Conservation (phyloP, 1,140 invertebrate species). For the Drosophila orena region DNA sequence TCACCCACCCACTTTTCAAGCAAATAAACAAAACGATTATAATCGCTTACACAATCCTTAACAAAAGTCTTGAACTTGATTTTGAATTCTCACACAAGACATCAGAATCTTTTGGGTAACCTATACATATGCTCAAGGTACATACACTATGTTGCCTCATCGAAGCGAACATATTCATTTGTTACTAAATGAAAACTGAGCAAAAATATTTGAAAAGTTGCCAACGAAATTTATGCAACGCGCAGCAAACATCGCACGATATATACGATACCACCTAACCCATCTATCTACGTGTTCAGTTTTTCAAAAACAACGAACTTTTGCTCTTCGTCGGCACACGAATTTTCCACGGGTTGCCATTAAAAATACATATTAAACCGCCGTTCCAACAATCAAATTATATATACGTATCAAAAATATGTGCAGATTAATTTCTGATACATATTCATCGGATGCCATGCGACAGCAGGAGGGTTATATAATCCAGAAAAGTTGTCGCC, state of each 20-base stretch:
- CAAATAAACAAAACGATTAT: conserved; percentile 30
- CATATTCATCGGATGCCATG: conserved; percentile 23
- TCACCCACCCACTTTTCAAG: conserved; percentile 1
- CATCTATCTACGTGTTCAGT: conserved; percentile 37
- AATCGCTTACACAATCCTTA: conserved; percentile 33
- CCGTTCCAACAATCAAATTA: conserved; percentile 42
- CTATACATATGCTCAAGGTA: conserved; percentile 8
- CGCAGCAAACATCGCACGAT: conserved; percentile 42
- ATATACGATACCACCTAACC: conserved; percentile 35
- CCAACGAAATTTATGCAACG: conserved; percentile 77
- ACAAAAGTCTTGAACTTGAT: conserved; percentile 77
- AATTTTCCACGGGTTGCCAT: conserved; percentile 48
- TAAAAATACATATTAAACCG: conserved; percentile 35
- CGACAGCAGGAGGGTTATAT: conserved; percentile 28
- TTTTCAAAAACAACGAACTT: conserved; percentile 31
- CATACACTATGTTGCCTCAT: conserved; percentile 54
- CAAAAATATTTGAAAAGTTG: conserved; percentile 74
- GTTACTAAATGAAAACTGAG: conserved; percentile 61
- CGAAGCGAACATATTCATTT: conserved; percentile 68
- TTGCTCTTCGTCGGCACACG: conserved; percentile 52
- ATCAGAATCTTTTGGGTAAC: conserved; percentile 25
- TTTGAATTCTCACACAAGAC: conserved; percentile 52
- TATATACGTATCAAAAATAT: conserved; percentile 22
- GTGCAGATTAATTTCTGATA: conserved; percentile 37
- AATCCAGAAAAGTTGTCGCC: conserved; percentile 36